Base-by-base conservation (phyloP, 1,140 invertebrate genomes). In the Paralvinella palmiformis region DNA sequence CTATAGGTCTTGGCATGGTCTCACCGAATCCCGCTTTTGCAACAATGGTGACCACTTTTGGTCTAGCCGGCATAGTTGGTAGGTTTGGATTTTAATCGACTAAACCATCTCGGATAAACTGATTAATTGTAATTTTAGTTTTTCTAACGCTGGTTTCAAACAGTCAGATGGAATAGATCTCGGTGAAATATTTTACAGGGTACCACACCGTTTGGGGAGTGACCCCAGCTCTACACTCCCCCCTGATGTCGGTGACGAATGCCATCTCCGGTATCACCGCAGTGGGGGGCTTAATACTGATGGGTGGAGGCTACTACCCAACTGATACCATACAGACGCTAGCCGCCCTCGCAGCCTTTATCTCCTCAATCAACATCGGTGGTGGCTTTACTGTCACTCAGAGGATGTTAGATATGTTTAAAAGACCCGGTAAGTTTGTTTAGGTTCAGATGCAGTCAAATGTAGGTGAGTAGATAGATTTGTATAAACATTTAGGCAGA, bases 161-260 rank as follows among this genome's bases (percentile, higher is more conserved):
- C n/a, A n/a, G n/a, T n/a, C n/a, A n/a, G n/a, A n/a, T n/a, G n/a
- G n/a, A n/a, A n/a, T n/a, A n/a, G n/a, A n/a, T n/a, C n/a, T n/a
- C n/a, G n/a, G n/a, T n/a, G n/a, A n/a, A n/a, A 17, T 36, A 15
- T 15, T 33, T 58, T 58, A 2, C 68, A 84, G 83, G 84, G 85
- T 87, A 93, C 80, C 91, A 94, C 80, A 94, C 91, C 3, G 92
- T 95, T 24, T 95, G 92, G 92, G 90, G 89, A 50, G 92, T 95
- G 5, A 91, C 89, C 15, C 91, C 91, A 24, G 91, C 92, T 33
- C 84, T 94, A 6, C 91, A 94, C 81, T 92, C 91, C 3, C 92
- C 92, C 3, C 84, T 95, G 17, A 95, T 95, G 91, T 92, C 89
- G 2, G 91, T 94, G 0, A 95, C 92, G 1, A 95, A 95, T 81